phyloP scores from a whole-genome alignment of 2,888 invertebrate species.

The Conomelus anceps region DNA sequence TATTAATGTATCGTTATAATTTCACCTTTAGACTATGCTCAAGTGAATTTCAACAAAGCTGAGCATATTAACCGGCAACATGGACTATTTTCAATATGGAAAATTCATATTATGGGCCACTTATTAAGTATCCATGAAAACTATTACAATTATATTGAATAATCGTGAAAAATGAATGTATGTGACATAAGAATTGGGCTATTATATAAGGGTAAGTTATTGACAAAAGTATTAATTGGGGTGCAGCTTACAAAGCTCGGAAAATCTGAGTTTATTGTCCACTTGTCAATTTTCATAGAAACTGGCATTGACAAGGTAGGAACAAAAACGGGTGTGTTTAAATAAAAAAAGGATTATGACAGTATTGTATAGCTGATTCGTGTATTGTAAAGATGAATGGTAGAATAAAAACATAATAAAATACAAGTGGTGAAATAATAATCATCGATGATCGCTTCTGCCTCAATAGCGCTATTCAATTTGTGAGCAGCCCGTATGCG shows the following conservation, averaged over 20 bases:
- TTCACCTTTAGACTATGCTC: too few relatives aligned
- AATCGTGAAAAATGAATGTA: not conserved
- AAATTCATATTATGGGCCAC: too few relatives aligned
- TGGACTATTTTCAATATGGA: too few relatives aligned
- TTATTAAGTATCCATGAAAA: too few relatives aligned
- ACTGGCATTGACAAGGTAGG: not conserved
- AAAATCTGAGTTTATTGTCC: not conserved
- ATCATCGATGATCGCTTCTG: not conserved
- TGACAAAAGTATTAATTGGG: not conserved
- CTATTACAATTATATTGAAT: too few relatives aligned
- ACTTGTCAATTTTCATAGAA: not conserved
- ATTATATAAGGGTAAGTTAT: not conserved
- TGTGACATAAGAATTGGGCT: not conserved
- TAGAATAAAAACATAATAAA: not conserved
- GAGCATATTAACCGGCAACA: too few relatives aligned
- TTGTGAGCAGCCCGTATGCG: not conserved
- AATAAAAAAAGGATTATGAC: not conserved
- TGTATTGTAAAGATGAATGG: not conserved
- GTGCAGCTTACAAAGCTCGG: not conserved
- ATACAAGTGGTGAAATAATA: not conserved
- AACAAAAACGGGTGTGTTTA: not conserved
- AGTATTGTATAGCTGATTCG: not conserved
- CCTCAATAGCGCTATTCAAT: not conserved
- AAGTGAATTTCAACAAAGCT: too few relatives aligned
- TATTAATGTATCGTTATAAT: too few relatives aligned